Base-by-base conservation (phyloP, 2,113 vertebrate species). In the Seriola quinqueradiata region DNA sequence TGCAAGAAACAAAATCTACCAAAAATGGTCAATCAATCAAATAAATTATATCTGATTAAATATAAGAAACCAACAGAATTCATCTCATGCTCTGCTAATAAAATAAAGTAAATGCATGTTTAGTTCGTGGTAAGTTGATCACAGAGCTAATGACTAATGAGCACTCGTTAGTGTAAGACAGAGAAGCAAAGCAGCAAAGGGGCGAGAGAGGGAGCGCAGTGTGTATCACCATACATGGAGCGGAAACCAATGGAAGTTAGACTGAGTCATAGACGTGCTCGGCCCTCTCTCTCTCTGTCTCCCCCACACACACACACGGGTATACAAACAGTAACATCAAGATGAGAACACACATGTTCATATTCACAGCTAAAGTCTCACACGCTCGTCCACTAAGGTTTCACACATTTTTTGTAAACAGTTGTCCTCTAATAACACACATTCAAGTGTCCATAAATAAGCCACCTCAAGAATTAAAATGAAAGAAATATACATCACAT, bases 141-240 rank as follows among this genome's bases (percentile, higher is more conserved):
- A 12, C 38, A 25, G 28, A 77, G 42, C 32, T 44, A 60, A 52
- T 17, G 75, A 61, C 75, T 63, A 71, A 46, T n/a, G 73, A 82
- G 75, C 0, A 50, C 25, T 83, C 46, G 12, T 87, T 75, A 84
- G 77, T 82, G 54, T 72, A 46, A 57, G 58, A 90, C 85, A 84
- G 73, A 88, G 85, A 90, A 73, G 72, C 74, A 89, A 63, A 88
- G 82, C 77, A 68, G 76, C 67, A 70, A 67, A 23, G 54, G 76
- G 76, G 85, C 70, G 76, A 82, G 70, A 77, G 70, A 71, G 38
- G 68, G 66, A 81, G 81, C 44, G 3, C 72, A 90, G 88, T 82
- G 88, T 86, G 61, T 8, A 91, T 93, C 89, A 82, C 95, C 95
- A 95, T 95, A 96, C 91, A 96, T 94, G 95, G 95, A 95, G 91